Evolutionary conservation across 35 echinoderm and acorn worm genomes (phyloP).

Genomic region (Amphiura filiformis): DNA sequence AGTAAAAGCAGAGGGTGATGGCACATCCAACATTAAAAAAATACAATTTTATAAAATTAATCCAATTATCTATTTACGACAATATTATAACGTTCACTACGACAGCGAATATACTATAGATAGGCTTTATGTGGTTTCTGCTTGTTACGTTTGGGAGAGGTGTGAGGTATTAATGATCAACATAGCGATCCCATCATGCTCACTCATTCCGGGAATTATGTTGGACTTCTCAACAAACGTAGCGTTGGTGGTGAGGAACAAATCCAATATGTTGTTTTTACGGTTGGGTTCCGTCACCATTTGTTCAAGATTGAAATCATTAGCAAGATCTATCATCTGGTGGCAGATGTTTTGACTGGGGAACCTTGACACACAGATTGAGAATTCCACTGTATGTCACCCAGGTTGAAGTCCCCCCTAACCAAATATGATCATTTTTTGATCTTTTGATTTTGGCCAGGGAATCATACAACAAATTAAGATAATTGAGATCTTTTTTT

Average conservation of each 20-base stretch:
- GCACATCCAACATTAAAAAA: no score
- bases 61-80: no score
- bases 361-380: not conserved
- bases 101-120: no score
- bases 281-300: not conserved
- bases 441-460: not conserved
- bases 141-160: no score
- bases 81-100: no score
- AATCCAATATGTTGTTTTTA: not conserved
- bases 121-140: not conserved
- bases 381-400: not conserved
- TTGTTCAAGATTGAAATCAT: not conserved
- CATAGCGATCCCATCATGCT: not conserved
- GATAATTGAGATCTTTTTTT: not conserved
- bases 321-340: not conserved
- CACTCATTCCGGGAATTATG: not conserved
- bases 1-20: no score
- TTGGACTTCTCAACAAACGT: not conserved
- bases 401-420: not conserved
- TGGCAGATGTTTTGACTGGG: not conserved
- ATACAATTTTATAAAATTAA: no score
- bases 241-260: constrained; percentile 1
- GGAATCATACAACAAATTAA: not conserved
- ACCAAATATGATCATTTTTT: not conserved
- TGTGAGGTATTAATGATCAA: not conserved